Base-by-base conservation (phyloP, 2,888 invertebrate genomes). In the Ectemnius cavifrons region DNA sequence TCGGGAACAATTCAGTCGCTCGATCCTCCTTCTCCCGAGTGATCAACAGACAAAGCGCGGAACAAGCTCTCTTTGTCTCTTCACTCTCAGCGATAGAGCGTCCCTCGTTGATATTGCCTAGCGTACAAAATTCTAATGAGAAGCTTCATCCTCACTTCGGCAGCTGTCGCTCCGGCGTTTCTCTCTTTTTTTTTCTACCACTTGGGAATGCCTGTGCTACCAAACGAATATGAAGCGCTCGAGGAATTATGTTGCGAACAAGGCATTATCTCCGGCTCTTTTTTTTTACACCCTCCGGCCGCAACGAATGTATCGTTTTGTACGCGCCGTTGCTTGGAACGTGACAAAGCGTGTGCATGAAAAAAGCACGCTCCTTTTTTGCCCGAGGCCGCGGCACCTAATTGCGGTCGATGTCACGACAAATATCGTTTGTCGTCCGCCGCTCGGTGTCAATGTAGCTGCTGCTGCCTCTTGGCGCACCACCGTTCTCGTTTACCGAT, bases 401-500 rank as follows among this genome's bases (percentile, higher is more conserved):
- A 87, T 87, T 87, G 87, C 84, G 87, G 87, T 86, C 83, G 85
- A 83, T 87, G 85, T 85, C 84, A 80, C 81, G 85, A 87, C 86
- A 87, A 86, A 87, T 86, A 85, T 83, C 84, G 82, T 78, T 82
- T 76, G 69, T 74, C 72, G 63, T 78, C 86, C 85, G 81, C 77
- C 71, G 73, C 71, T 71, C 79, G 63, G 73, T 71, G 78, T 80
- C 82, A 82, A 61, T 63, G 65, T 60, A 71, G 65, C 74, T 67
- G 69, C 71, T n/a, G n/a, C n/a, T n/a, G n/a, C n/a, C n/a, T 67
- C 78, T 71, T 71, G 77, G 79, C 64, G 81, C 69, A 62, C 57
- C 71, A 60, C 63, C 59, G 61, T 60, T 62, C 28, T 80, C 79
- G 81, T 83, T 85, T 82, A 73, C 84, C 85, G 86, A 87, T 85